Evolutionary conservation across 1,140 invertebrate species (phyloP).

Genomic region (Drosophila malerkotliana): DNA sequence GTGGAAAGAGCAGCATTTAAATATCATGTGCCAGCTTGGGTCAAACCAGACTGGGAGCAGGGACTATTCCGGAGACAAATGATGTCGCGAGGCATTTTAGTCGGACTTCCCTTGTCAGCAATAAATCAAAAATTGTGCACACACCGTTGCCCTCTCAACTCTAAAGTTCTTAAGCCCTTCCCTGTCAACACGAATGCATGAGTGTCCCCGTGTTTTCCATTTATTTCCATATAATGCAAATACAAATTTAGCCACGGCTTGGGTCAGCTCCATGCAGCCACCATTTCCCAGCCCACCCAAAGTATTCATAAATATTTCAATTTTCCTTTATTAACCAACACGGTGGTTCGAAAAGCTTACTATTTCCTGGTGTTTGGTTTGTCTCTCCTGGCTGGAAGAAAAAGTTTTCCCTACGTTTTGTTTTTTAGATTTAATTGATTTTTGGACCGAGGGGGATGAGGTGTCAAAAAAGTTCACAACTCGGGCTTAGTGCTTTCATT

Average conservation of each 20-base stretch:
- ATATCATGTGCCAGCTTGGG: constrained; percentile 67
- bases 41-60: not conserved
- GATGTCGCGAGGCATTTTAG: constrained; percentile 44
- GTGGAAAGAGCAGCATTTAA: constrained; percentile 40
- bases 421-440: not conserved
- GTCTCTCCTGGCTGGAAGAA: not conserved
- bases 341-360: constrained; percentile 10
- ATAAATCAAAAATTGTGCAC: constrained; percentile 75
- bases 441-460: not conserved
- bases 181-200: constrained; percentile 11
- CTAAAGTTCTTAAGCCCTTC: constrained; percentile 40
- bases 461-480: constrained; percentile 27
- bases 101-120: constrained; percentile 35
- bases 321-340: constrained; percentile 69
- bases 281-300: constrained; percentile 33
- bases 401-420: constrained; percentile 22
- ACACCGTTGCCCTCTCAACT: constrained; percentile 18
- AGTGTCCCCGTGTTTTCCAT: constrained; percentile 5
- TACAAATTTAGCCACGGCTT: constrained; percentile 63
- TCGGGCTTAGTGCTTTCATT: constrained; percentile 11
- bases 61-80: constrained; percentile 60
- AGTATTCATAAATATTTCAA: constrained; percentile 77
- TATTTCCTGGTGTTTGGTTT: constrained; percentile 6
- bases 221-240: constrained; percentile 32
- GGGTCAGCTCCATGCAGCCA: constrained; percentile 5